phyloP scores from a whole-genome alignment of 2,113 vertebrate species.

The Centropus unirufus region DNA sequence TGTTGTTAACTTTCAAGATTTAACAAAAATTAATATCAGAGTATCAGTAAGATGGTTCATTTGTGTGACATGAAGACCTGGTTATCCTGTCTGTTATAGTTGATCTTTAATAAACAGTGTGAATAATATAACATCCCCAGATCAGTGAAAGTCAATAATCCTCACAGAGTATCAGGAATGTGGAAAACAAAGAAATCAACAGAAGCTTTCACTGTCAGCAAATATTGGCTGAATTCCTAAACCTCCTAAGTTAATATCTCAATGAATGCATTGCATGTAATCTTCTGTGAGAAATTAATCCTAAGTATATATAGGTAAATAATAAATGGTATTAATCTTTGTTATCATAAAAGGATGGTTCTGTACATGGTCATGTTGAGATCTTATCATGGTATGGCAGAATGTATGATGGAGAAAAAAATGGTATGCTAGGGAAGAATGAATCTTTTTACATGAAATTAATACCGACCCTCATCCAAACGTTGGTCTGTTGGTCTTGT shows the following conservation, averaged over 20 bases:
- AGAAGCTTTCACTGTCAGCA: background rate
- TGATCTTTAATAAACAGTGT: background rate
- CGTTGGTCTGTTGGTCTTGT: background rate
- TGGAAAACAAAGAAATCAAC: background rate
- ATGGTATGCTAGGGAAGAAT: background rate
- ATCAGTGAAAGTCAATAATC: background rate
- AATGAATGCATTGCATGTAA: background rate
- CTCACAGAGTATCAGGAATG: accelerated
- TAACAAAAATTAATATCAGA: background rate
- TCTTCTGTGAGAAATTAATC: background rate
- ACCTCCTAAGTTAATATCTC: background rate
- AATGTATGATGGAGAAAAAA: background rate
- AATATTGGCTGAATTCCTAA: background rate
- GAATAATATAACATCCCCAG: background rate
- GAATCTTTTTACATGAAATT: background rate
- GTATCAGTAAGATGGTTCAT: background rate
- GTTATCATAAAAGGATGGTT: background rate
- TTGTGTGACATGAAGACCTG: background rate
- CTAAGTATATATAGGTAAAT: background rate
- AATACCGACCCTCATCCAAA: background rate
- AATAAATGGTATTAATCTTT: background rate
- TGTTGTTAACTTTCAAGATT: background rate
- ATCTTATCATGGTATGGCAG: background rate
- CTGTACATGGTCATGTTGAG: background rate
- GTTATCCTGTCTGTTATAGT: background rate